Base-by-base conservation (phyloP, 1,140 invertebrate species). In the Cydia splendana region DNA sequence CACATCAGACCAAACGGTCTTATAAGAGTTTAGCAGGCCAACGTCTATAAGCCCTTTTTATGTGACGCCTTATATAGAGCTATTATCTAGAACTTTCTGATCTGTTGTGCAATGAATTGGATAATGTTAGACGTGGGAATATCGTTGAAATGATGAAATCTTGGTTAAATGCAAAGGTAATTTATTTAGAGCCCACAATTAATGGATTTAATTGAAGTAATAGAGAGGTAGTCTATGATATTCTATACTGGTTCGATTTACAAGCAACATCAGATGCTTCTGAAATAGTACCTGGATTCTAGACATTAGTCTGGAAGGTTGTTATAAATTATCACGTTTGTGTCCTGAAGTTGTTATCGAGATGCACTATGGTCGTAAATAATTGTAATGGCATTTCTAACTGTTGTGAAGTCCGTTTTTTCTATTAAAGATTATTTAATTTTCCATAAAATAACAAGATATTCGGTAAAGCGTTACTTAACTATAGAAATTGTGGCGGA, bases 71-170 rank as follows among this genome's bases (percentile, higher is more conserved):
- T 62, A 62, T 62, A 24, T 62, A 62, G 57, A 62, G 65, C 24
- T n/a, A 67, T 34, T 34, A 38, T 67, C 65, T 67, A 67, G 65
- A 67, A 67, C 65, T 67, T 67, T 67, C 65, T 34, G 65, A 67
- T 67, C 65, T 38, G 65, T 67, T 67, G 65, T 34, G 65, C 57
- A 62, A 62, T 62, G 20, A 62, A 62, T 62, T 24, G 57, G 57
- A 62, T 62, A 62, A 62, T 62, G 20, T 10, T 62, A 62, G 57
- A 62, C 57, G 57, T 62, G 57, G 57, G 57, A 62, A 62, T 62
- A 12, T 7, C 18, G 57, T 62, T 62, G 57, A 62, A 62, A 62
- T 62, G 57, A 24, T 62, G 57, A 62, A 62, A 62, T 20, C 57
- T 20, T 24, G 20, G 20, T 24, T 62, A 24, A 62, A 24, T 62